phyloP scores from a whole-genome alignment of 1,140 invertebrate species.

The Achroia grisella region DNA sequence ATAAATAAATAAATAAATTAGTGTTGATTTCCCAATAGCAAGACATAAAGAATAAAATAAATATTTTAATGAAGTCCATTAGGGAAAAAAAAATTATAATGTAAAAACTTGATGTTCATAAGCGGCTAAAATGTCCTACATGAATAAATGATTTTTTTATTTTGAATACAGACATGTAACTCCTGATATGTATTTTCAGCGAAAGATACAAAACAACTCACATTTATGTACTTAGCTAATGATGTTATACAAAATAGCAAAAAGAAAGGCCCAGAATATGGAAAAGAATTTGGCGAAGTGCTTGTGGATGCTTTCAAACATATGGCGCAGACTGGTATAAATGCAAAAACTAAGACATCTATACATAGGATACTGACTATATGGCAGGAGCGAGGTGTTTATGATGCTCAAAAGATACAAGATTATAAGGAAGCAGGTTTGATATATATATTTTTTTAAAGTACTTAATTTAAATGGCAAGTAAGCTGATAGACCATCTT shows the following conservation, averaged over 20 bases:
- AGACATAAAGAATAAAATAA: no score
- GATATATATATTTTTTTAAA: no score
- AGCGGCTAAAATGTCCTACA: no score
- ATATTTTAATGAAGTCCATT: no score
- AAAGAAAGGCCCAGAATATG: conserved; percentile 97
- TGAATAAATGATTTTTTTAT: no score
- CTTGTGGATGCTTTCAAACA: conserved; percentile 87
- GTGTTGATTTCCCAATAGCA: no score
- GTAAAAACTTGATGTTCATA: no score
- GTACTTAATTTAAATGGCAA: no score
- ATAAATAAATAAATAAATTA: no score
- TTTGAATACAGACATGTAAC: no score
- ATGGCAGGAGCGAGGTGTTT: conserved; percentile 95
- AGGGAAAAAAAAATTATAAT: no score
- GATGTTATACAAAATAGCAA: conserved; percentile 99
- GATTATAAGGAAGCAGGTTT: conserved; percentile 80
- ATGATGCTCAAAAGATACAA: conserved; percentile 83
- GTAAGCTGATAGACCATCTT: no score
- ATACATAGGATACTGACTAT: conserved; percentile 89
- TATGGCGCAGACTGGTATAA: conserved; percentile 80
- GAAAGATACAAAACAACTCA: conserved; percentile 89
- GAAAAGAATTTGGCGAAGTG: conserved; percentile 86
- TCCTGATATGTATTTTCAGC: conserved; percentile 76
- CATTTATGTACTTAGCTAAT: conserved; percentile 97
- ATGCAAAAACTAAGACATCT: conserved; percentile 85